Base-by-base conservation (phyloP, 2,888 invertebrate species). In the Eupithecia pulchellata region DNA sequence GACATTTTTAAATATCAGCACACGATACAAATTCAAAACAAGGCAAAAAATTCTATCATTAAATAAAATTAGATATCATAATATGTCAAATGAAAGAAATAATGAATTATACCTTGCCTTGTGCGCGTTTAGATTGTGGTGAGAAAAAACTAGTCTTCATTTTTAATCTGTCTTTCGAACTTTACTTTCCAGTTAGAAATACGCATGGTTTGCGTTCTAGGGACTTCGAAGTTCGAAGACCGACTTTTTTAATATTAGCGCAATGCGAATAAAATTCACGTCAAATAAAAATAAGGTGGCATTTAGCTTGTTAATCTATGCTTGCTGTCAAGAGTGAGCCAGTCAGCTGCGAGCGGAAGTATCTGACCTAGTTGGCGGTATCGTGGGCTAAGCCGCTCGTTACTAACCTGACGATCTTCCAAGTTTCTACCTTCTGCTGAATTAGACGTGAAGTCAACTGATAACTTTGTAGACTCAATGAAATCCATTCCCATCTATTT, bases 351-450 rank as follows among this genome's bases (percentile, higher is more conserved):
- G 75, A 79, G 75, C 71, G 77, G 76, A 79, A 79, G 81, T 78
- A 68, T 79, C 77, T 82, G 81, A 84, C 86, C 84, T 73, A 84
- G 75, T 81, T 81, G 55, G 71, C 68, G 60, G 76, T 77, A 73
- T 76, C 77, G 74, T 68, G 69, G 75, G 76, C 74, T 82, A 81
- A 85, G 81, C 85, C 81, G 69, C 73, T 72, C 76, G 66, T 76
- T 75, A 73, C 74, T 69, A 77, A 82, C 80, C 77, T 75, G 78
- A 76, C 79, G 79, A 83, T 84, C 82, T 82, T 77, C 77, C 63
- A 75, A 82, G 79, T 79, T 79, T 58, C 36, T 63, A 42, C 20
- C n/a, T 47, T 47, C 29, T 42, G 64, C 29, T 42, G 25, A 42
- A 64, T 64, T 60, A 34, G 32, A n/a, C 14, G 25, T 20, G 60